A percentile compares a stretch with the other conserved stretches of the same genome.
Conservation (phyloP, 2,113 vertebrate genomes). For the Festucalex cinctus region DNA sequence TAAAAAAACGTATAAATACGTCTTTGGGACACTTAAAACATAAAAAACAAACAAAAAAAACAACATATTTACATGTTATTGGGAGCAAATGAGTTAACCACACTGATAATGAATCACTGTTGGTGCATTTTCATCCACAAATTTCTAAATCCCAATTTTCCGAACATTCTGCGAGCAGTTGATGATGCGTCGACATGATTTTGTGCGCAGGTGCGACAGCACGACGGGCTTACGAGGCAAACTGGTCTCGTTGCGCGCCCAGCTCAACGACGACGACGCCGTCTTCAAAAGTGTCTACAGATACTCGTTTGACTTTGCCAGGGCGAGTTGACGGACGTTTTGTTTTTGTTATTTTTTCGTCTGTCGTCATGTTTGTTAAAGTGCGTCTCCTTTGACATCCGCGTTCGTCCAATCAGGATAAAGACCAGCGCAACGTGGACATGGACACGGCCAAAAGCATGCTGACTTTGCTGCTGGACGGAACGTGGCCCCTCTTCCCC, state of each 20-base stretch:
- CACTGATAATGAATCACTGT: too few species aligned
- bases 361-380: background rate
- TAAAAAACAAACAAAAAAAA: too few species aligned
- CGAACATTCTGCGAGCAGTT: too few species aligned
- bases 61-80: too few species aligned
- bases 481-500: too few species aligned
- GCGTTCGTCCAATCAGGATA: slow-evolving; percentile 74
- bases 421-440: slow-evolving; percentile 93
- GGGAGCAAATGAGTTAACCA: too few species aligned
- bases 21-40: too few species aligned
- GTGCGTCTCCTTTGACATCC: background rate
- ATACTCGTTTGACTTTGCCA: slow-evolving; percentile 97
- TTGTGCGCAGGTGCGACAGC: slow-evolving; percentile 82
- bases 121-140: too few species aligned
- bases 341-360: too few species aligned
- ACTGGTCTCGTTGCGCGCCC: slow-evolving; percentile 86
- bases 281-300: slow-evolving; percentile 96
- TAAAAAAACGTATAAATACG: too few species aligned
- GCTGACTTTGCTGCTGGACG: slow-evolving; percentile 88
- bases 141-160: too few species aligned
- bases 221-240: slow-evolving; percentile 89
- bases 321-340: slow-evolving; percentile 79
- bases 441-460: slow-evolving; percentile 95
- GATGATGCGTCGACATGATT: too few species aligned
- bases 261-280: slow-evolving; percentile 87